Conservation (phyloP, 2,888 invertebrate species). For the Syrphus vitripennis region DNA sequence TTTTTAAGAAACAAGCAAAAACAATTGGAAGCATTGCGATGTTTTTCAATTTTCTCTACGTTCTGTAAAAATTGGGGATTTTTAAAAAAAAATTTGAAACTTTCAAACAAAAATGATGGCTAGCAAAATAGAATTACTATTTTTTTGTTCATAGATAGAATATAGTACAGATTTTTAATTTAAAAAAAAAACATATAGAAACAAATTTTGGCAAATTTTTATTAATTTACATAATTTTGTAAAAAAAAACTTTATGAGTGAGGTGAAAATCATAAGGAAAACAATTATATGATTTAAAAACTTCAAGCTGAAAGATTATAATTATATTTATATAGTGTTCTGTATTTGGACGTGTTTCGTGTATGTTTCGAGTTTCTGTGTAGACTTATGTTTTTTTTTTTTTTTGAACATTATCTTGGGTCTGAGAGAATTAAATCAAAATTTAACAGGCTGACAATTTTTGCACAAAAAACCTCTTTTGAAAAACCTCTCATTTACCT, state of each 20-base stretch:
- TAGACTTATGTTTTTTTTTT: neutral
- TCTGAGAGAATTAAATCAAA: too few relatives aligned
- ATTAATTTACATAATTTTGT: neutral
- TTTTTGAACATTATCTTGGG: neutral
- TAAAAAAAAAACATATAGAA: constrained; percentile 31
- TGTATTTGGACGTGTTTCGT: constrained; percentile 12
- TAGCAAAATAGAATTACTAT: constrained; percentile 46
- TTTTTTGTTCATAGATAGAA: neutral
- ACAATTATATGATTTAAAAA: constrained; percentile 31
- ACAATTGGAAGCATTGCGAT: constrained; percentile 63
- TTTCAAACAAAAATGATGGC: constrained; percentile 54
- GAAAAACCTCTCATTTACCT: too few relatives aligned
- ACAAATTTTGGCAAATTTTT: constrained; percentile 14
- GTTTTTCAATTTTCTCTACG: constrained; percentile 47
- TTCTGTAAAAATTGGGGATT: constrained; percentile 38
- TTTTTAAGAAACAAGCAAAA: constrained; percentile 59
- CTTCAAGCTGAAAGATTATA: constrained; percentile 45
- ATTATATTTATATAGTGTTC: neutral
- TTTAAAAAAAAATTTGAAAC: constrained; percentile 2
- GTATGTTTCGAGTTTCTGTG: neutral
- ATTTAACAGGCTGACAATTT: too few relatives aligned
- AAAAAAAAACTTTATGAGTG: constrained; percentile 13
- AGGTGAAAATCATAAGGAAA: constrained; percentile 33
- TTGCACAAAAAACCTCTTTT: too few relatives aligned
- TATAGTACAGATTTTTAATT: neutral